Evolutionary conservation across 2,113 vertebrate genomes (phyloP), one percentile per base, ranked within the genome.

Genomic region (Grus americana): DNA sequence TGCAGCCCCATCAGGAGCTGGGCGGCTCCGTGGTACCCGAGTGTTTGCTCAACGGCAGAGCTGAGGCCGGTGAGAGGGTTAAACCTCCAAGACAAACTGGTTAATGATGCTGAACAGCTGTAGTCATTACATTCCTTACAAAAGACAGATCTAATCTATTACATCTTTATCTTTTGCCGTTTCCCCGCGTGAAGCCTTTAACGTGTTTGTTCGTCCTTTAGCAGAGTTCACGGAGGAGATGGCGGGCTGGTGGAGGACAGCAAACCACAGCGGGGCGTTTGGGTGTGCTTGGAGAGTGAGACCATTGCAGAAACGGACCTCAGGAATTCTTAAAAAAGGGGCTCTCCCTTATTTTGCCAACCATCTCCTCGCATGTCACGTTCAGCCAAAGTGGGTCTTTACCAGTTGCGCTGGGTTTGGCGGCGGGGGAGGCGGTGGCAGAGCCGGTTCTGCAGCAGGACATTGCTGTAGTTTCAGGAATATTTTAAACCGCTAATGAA

Each of bases 281-380:
- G 29, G 70, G 73, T 3, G 2, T 0, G 9, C 44, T 11, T 2
- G 52, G 65, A 22, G 52, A 36, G 75, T 0, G 0, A 34, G 36
- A 1, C 7, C 29, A 0, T 1, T 4, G 59, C 66, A 26, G 4
- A 15, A 70, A 12, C 7, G 2, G 11, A 27, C 11, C 54, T 57
- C 40, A 1, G 12, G 21, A n/a, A 5, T 0, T 4, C 6, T 1
- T 10, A 8, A 20, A 19, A 52, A 62, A 27, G 1, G 46, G 23
- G 9, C 2, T 68, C 6, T 18, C 19, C 90, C 5, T 3, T 1
- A 0, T 42, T 63, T 32, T 46, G 19, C 8, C 47, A 3, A 1
- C 30, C 0, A 0, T 6, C 21, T 71, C 30, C 47, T 73, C 0
- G 0, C 11, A 0, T 1, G 14, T 4, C 1, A 0, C 11, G 38